Evolutionary conservation across 2,113 vertebrate genomes (phyloP).

Genomic region (Varanus salvator): DNA sequence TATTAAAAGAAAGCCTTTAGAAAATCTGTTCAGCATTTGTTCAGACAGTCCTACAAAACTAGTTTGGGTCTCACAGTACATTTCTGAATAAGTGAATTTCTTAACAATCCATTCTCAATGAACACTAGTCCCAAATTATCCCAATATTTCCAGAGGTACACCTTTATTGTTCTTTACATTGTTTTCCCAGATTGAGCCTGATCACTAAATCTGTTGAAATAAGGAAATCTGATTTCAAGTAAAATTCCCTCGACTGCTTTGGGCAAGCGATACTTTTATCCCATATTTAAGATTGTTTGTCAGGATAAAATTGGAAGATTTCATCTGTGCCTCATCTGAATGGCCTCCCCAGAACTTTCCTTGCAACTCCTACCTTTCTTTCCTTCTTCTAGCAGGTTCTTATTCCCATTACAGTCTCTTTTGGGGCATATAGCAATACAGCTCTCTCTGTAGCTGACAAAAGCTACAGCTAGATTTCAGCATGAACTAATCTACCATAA

Average conservation of each 20-base stretch:
- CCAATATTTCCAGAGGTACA: not conserved
- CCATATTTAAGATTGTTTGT: not conserved
- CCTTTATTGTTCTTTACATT: not conserved
- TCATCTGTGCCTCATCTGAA: not conserved
- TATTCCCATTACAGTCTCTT: not conserved
- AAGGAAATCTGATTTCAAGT: not conserved
- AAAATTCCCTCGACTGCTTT: not conserved
- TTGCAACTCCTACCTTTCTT: not conserved
- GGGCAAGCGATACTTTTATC: not conserved
- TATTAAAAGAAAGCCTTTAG: not conserved
- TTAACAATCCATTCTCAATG: not conserved
- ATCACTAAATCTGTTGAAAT: not conserved
- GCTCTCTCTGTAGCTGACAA: not conserved
- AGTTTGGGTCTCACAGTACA: not conserved
- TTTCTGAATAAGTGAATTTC: not conserved
- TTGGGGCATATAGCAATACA: not conserved
- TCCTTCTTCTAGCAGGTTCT: not conserved
- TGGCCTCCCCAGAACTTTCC: not conserved
- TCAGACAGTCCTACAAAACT: not conserved
- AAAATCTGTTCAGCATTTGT: not conserved
- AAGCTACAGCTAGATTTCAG: not conserved
- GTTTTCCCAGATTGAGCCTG: not conserved
- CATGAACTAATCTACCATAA: conserved; percentile 43
- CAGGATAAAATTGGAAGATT: not conserved
- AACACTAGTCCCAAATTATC: not conserved